phyloP scores from a whole-genome alignment of 2,797 vertebrate species.

The Pseudomugil gertrudae region DNA sequence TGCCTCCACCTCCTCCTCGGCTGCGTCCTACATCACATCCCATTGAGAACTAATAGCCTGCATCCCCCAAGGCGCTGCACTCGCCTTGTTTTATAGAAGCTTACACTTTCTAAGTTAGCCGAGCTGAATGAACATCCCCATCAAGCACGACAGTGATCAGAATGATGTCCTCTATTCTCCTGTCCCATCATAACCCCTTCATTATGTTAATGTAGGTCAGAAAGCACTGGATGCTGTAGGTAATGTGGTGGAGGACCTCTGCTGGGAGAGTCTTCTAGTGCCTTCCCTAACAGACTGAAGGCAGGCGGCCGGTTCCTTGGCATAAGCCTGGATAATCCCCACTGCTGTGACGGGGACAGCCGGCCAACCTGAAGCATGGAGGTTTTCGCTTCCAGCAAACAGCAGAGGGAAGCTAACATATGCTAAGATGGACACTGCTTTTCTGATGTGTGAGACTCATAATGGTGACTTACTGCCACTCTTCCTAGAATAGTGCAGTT shows the following conservation, averaged over 20 bases:
- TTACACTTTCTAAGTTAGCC: slow-evolving; percentile 63
- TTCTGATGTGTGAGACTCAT: not conserved
- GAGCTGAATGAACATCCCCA: slow-evolving; percentile 66
- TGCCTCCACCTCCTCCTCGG: slow-evolving; percentile 61
- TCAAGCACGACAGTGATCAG: slow-evolving; percentile 53
- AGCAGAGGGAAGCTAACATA: slow-evolving; percentile 31
- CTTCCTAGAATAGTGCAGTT: not conserved
- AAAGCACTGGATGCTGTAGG: slow-evolving; percentile 34
- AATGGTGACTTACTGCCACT: not conserved
- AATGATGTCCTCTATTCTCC: slow-evolving; percentile 53
- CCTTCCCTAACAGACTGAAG: slow-evolving; percentile 47
- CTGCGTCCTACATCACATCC: slow-evolving; percentile 69
- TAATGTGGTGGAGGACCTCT: slow-evolving; percentile 39
- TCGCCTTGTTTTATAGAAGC: slow-evolving; percentile 68
- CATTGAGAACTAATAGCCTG: slow-evolving; percentile 79
- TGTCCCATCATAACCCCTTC: slow-evolving; percentile 37
- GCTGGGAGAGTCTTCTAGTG: slow-evolving; percentile 51
- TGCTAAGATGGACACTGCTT: not conserved
- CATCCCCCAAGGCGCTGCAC: slow-evolving; percentile 70
- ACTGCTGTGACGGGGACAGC: slow-evolving; percentile 56
- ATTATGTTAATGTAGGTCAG: slow-evolving; percentile 61
- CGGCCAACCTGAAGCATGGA: slow-evolving; percentile 63
- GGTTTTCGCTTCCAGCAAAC: slow-evolving; percentile 57
- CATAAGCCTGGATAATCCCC: slow-evolving; percentile 72
- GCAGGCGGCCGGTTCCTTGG: slow-evolving; percentile 65